Base-by-base conservation (phyloP, 2,113 vertebrate species). In the Podilymbus podiceps region DNA sequence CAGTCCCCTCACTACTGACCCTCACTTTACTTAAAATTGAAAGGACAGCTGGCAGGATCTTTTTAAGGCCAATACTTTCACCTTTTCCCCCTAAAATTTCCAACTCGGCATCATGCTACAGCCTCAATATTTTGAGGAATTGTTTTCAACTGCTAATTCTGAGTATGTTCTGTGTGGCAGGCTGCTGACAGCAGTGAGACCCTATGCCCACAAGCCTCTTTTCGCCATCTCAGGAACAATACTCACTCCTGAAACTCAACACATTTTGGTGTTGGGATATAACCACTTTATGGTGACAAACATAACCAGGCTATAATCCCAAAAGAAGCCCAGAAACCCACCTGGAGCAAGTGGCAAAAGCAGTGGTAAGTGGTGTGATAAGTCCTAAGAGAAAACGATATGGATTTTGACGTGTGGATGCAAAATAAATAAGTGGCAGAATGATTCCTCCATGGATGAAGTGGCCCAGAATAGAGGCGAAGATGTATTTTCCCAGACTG, bases 291-390 rank as follows among this genome's bases (percentile, higher is more conserved):
- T 13, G 22, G 8, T 46, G 55, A 88, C 38, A 68, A 82, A 53
- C 22, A 47, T 2, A 82, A 44, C 5, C 58, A 76, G 19, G 47
- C 33, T 89, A 17, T 8, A 63, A 47, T 66, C 25, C 52, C 88
- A 9, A 67, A 89, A 92, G 35, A 38, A 75, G 21, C 52, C 58
- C 25, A 81, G 86, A 69, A 88, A 97, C 98, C 89, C 97, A 99
- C 99, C 99, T 99, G 98, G 99, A 99, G 85, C 98, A 99, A 91
- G 99, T 99, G 85, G 99, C 99, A 76, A 99, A 99, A 30, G 99
- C 99, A 10, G 99, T 99, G 58, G 99, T 98, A 87, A 99, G 97
- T 1, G 99, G 99, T 4, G 99, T 99, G 94, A 99, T 98, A 88
- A 99, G 99, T 90, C 99, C 99, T 40, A 99, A 97, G 87, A 99